Percentiles rank a stretch among this genome's conserved stretches.
Evolutionary conservation across 2,888 invertebrate genomes (phyloP).

Genomic region (Zele albiditarsus): DNA sequence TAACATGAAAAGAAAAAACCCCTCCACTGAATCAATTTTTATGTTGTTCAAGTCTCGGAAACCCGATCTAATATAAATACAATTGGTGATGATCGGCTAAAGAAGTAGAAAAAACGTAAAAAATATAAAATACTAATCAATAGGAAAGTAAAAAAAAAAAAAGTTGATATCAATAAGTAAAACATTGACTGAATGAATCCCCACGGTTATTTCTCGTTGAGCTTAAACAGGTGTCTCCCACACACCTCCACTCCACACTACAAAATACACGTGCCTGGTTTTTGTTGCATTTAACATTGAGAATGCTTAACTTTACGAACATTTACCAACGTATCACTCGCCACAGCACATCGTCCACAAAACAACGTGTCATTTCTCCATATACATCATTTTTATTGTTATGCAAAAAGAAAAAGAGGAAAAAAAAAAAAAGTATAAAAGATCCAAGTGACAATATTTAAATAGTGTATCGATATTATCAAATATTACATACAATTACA

Average conservation of each 20-base stretch:
- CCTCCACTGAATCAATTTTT: too few relatives aligned
- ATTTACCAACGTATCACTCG: conserved; percentile 30
- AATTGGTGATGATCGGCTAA: not conserved
- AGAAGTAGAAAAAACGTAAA: not conserved
- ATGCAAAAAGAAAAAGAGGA: conserved; percentile 11
- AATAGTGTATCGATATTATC: conserved; percentile 13
- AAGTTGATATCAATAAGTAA: not conserved
- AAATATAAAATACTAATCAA: not conserved
- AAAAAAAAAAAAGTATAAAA: not conserved
- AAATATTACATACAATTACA: not conserved
- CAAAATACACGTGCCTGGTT: not conserved
- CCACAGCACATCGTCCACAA: conserved; percentile 19
- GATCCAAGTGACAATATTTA: conserved; percentile 25
- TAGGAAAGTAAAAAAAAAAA: too few relatives aligned
- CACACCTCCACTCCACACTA: not conserved
- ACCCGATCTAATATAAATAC: too few relatives aligned
- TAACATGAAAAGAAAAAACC: too few relatives aligned
- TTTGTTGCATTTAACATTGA: conserved; percentile 37
- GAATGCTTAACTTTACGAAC: conserved; percentile 30
- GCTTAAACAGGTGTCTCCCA: conserved; percentile 33
- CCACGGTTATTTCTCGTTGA: conserved; percentile 3
- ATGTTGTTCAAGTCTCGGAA: too few relatives aligned
- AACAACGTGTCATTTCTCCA: conserved; percentile 1
- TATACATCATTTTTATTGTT: conserved; percentile 29
- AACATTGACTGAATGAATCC: conserved; percentile 19